A percentile compares a stretch with the other conserved stretches of the same genome.
Conservation (phyloP, 2,797 vertebrate genomes). For the Lindbergichthys nudifrons region DNA sequence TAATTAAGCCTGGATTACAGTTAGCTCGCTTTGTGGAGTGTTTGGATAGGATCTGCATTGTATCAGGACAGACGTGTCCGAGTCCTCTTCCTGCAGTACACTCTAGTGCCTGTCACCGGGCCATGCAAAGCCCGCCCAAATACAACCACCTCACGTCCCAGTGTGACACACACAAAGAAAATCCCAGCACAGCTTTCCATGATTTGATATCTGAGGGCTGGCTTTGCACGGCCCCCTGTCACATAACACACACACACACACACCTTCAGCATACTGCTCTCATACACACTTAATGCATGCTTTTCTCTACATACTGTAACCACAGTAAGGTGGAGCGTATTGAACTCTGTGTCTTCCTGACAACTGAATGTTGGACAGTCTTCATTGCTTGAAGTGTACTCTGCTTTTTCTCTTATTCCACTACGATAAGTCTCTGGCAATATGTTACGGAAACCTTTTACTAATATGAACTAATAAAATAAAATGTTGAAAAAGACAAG, state of each 20-base stretch:
- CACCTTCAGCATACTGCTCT: conserved; percentile 23
- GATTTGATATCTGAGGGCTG: background rate
- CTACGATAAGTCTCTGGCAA: conserved; percentile 36
- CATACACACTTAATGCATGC: conserved; percentile 60
- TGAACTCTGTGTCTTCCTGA: conserved; percentile 42
- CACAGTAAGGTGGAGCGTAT: conserved; percentile 29
- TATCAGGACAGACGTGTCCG: background rate
- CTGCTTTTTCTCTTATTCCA: conserved; percentile 45
- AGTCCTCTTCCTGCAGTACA: conserved; percentile 6
- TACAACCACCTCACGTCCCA: background rate
- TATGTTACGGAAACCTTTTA: conserved; percentile 52
- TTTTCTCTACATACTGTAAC: conserved; percentile 48
- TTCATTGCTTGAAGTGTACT: conserved; percentile 54
- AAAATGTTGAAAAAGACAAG: conserved; percentile 56
- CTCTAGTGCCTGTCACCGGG: conserved; percentile 31
- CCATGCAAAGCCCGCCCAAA: conserved; percentile 8
- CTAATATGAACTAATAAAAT: conserved; percentile 64
- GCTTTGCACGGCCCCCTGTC: conserved; percentile 11
- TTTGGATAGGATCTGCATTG: background rate
- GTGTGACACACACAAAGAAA: background rate
- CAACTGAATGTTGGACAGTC: conserved; percentile 50
- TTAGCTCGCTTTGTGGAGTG: conserved; percentile 14
- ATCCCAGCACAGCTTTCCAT: background rate
- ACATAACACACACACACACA: conserved; percentile 33
- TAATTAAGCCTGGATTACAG: background rate